phyloP scores from a whole-genome alignment of 2,113 vertebrate species.

The Geococcyx californianus region DNA sequence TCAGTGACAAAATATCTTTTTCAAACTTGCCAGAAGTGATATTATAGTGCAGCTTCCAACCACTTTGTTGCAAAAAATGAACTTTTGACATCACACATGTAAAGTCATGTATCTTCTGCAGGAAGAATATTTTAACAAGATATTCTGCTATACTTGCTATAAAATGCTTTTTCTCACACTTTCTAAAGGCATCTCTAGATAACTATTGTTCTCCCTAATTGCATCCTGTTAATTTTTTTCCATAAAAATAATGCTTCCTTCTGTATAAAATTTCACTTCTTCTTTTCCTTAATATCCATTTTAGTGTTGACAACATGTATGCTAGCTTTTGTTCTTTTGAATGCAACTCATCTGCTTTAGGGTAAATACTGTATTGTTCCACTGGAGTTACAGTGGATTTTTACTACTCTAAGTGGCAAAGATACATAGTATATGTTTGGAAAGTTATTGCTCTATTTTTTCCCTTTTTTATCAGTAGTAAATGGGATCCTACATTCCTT shows the following conservation, averaged over 20 bases:
- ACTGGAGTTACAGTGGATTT: background rate
- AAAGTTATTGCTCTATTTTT: background rate
- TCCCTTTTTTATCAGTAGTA: background rate
- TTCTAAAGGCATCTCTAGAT: background rate
- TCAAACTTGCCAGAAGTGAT: background rate
- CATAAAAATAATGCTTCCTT: background rate
- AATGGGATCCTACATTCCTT: background rate
- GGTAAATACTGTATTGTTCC: background rate
- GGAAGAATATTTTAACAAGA: background rate
- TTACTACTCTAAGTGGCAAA: background rate
- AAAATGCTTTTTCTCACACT: background rate
- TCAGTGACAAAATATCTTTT: constrained; percentile 9
- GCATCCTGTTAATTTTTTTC: background rate
- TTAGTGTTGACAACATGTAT: background rate
- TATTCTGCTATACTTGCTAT: background rate
- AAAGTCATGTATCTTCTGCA: background rate
- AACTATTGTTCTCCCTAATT: background rate
- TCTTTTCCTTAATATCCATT: background rate
- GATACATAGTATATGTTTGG: background rate
- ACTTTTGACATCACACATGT: background rate
- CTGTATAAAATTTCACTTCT: background rate
- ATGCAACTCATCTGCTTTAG: background rate
- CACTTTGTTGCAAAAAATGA: background rate
- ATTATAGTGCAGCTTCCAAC: background rate
- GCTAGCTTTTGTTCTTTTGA: background rate